These are phyloP conservation scores for Danio tinwini DNA, from an alignment of 2,797 vertebrate genomes.

Conservation along the genomic window DNA sequence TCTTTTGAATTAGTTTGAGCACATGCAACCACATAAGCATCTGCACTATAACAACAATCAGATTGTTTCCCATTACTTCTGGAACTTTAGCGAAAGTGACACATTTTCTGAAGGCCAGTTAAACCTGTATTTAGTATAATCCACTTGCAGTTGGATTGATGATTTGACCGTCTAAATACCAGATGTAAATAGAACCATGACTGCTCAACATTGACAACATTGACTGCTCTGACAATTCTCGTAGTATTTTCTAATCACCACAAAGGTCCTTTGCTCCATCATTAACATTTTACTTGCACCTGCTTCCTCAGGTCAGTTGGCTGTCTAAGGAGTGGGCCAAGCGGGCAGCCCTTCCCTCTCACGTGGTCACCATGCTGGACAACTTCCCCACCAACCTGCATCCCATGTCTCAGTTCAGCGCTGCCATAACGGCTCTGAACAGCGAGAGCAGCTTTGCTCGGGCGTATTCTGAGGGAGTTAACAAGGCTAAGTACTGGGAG, in stretches of 20 bases:
- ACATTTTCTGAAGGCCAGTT: too few relatives aligned
- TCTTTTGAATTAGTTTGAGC: too few relatives aligned
- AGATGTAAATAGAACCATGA: too few relatives aligned
- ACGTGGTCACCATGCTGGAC: constrained; percentile 97
- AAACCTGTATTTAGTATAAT: too few relatives aligned
- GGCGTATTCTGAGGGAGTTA: constrained; percentile 91
- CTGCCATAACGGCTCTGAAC: constrained; percentile 94
- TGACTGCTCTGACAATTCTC: not conserved
- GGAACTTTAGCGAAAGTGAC: too few relatives aligned
- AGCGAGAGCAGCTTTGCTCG: constrained; percentile 94
- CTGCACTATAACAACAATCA: too few relatives aligned
- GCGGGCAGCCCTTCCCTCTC: constrained; percentile 92
- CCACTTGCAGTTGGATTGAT: too few relatives aligned
- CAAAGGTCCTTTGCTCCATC: not conserved
- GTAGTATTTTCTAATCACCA: not conserved
- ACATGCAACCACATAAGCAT: too few relatives aligned
- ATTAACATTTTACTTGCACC: not conserved
- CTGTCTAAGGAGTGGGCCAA: constrained; percentile 95
- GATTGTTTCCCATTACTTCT: too few relatives aligned
- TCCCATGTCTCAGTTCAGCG: constrained; percentile 97
- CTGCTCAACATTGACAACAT: too few relatives aligned
- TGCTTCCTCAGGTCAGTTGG: constrained; percentile 85
- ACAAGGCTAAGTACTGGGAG: constrained; percentile 96
- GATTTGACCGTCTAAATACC: too few relatives aligned
- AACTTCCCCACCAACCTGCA: constrained; percentile 97